A percentile compares a stretch with the other conserved stretches of the same genome.
These are phyloP conservation scores for Microtus pennsylvanicus DNA, from an alignment of 2,113 vertebrate species.

Conservation along the genomic window DNA sequence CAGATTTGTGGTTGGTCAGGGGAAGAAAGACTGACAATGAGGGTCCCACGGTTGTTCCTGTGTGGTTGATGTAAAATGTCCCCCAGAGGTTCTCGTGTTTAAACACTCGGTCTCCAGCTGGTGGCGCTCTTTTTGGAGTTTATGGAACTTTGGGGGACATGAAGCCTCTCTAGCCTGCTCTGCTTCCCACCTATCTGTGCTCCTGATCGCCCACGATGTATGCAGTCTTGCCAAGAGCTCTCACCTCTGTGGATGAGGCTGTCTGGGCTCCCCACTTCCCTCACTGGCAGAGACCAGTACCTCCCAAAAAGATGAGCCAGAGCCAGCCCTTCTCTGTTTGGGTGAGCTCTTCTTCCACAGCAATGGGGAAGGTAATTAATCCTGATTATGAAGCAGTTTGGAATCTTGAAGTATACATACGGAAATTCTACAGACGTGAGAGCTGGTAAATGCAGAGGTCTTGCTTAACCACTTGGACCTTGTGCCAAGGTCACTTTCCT, in stretches of 20 bases:
- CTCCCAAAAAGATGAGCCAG: neutral
- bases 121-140: neutral
- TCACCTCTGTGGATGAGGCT: neutral
- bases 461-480: neutral
- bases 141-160: neutral
- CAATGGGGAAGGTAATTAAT: neutral
- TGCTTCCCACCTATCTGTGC: neutral
- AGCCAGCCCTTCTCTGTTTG: neutral
- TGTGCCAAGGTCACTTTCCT: neutral
- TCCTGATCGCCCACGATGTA: neutral
- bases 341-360: neutral
- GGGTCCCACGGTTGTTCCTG: neutral
- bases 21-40: neutral
- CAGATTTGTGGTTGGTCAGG: neutral
- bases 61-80: too few relatives aligned
- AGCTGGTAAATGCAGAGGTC: neutral
- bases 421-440: neutral
- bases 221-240: neutral
- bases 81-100: neutral
- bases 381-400: neutral
- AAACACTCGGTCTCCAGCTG: neutral
- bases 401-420: neutral
- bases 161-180: too few relatives aligned
- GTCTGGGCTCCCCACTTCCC: neutral
- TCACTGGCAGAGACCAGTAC: too few relatives aligned